phyloP scores from a whole-genome alignment of 2,797 vertebrate species.

The Lepus oiostolus region DNA sequence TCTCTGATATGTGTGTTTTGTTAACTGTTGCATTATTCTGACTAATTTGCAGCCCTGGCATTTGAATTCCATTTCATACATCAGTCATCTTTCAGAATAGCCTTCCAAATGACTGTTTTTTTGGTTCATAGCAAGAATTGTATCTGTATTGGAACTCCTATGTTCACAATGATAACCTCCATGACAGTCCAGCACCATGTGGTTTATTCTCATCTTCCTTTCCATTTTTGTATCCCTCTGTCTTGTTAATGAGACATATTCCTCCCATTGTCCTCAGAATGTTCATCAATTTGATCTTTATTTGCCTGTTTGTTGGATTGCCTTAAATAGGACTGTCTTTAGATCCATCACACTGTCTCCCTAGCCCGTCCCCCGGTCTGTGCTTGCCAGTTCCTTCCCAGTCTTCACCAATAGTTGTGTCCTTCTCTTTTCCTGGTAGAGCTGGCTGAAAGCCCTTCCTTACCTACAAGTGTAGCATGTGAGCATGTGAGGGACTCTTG shows the following conservation, averaged over 20 bases:
- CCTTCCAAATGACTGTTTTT: constrained; percentile 78
- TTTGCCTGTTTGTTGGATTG: not conserved
- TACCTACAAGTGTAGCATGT: not conserved
- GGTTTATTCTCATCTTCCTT: not conserved
- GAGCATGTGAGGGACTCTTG: too few species aligned
- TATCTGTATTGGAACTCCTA: not conserved
- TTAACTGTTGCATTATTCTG: constrained; percentile 77
- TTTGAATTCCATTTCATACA: constrained; percentile 78
- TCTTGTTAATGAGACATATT: constrained; percentile 24
- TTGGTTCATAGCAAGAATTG: constrained; percentile 37
- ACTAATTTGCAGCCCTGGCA: constrained; percentile 37
- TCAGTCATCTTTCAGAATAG: constrained; percentile 73
- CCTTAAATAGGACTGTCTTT: not conserved
- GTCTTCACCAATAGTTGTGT: not conserved
- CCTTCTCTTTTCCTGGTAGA: not conserved
- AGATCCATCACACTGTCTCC: rapidly evolving
- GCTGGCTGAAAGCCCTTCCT: not conserved
- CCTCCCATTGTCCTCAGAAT: not conserved
- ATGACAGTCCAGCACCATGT: not conserved
- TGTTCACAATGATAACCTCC: not conserved
- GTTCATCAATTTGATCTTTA: not conserved
- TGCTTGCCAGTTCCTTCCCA: not conserved
- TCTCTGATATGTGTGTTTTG: constrained; percentile 62
- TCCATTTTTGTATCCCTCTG: not conserved
- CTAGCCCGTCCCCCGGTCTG: not conserved